Evolutionary conservation across 37 sponge, comb jelly and placozoan genomes (phyloP), one percentile per base, ranked within the genome.

Genomic region (Bolinopsis microptera): DNA sequence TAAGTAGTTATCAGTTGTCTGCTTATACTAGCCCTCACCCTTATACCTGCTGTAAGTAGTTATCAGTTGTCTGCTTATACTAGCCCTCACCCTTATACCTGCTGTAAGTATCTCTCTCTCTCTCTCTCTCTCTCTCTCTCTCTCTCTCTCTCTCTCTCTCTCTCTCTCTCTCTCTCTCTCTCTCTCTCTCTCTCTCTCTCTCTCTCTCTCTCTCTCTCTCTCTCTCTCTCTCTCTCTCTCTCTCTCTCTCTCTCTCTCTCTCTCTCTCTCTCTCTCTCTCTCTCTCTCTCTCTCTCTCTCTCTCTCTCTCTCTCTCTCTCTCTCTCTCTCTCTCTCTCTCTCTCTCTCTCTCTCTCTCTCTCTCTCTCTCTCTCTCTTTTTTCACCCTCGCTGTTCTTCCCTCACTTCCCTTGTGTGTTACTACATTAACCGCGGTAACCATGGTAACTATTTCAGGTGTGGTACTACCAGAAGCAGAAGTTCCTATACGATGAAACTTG

Each of bases 401-500:
- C n/a, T n/a, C n/a, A n/a, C n/a, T n/a, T n/a, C n/a, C n/a, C n/a
- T n/a, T n/a, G n/a, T n/a, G n/a, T n/a, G n/a, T n/a, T n/a, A n/a
- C n/a, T n/a, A n/a, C n/a, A 27, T 23, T 36, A 18, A 1, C 67
- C 38, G 37, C 26, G 94, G 82, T 95, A 48, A 48, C 61, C 13
- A 48, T 48, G 61, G 61, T 5, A 18, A 48, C 5, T 70, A 22
- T 70, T 70, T 70, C 94, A 96, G 97, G 93, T 94, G 76, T 93
- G 93, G 80, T 86, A 74, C 36, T 95, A 94, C 38, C 95, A 95
- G 32, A 92, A 93, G 61, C 93, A 77, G 38, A 96, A 96, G 86
- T 31, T 95, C 41, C 83, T 97, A 8, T 94, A 92, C 83, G 97
- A 97, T 93, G 97, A 97, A 82, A 96, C 95, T 35, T 97, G 97